A percentile compares a stretch with the other conserved stretches of the same genome.
phyloP scores from a whole-genome alignment of 2,888 invertebrate genomes.

The Oxytorus armatus region DNA sequence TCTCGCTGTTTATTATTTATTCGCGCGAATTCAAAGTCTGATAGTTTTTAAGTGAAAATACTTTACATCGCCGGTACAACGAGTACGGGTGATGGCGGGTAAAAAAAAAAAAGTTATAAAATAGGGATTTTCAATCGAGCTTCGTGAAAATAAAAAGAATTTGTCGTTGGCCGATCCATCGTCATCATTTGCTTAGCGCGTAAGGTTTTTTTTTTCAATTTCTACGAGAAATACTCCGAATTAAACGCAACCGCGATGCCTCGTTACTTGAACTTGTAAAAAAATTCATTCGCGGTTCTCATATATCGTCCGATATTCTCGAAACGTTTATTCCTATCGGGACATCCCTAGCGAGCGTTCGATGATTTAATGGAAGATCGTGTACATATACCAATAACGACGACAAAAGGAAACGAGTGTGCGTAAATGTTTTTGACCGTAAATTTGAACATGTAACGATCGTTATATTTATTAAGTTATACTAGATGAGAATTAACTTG shows the following conservation, averaged over 20 bases:
- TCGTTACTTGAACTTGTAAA: not conserved
- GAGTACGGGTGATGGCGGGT: no score
- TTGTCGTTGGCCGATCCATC: no score
- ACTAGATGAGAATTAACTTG: constrained; percentile 45
- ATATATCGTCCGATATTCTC: not conserved
- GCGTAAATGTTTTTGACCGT: constrained; percentile 56
- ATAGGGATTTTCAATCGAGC: no score
- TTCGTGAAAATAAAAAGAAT: no score
- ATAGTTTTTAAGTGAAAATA: constrained; percentile 62
- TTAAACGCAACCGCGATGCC: no score
- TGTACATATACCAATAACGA: constrained; percentile 55
- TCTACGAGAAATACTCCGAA: not conserved
- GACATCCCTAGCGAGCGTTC: no score
- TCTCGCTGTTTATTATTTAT: constrained; percentile 41
- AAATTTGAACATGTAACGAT: constrained; percentile 67
- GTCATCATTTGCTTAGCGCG: not conserved
- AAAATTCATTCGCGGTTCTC: not conserved
- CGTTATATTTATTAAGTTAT: constrained; percentile 67
- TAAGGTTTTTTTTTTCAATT: constrained; percentile 7
- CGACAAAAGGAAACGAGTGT: constrained; percentile 42
- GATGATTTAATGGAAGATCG: no score
- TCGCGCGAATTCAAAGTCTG: constrained; percentile 59
- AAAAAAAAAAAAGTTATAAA: no score
- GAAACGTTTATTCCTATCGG: constrained; percentile 1
- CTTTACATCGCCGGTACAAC: no score